Percentiles rank a stretch among this genome's conserved stretches.
Conservation (phyloP, 2,888 invertebrate species). For the Alcis repandata region DNA sequence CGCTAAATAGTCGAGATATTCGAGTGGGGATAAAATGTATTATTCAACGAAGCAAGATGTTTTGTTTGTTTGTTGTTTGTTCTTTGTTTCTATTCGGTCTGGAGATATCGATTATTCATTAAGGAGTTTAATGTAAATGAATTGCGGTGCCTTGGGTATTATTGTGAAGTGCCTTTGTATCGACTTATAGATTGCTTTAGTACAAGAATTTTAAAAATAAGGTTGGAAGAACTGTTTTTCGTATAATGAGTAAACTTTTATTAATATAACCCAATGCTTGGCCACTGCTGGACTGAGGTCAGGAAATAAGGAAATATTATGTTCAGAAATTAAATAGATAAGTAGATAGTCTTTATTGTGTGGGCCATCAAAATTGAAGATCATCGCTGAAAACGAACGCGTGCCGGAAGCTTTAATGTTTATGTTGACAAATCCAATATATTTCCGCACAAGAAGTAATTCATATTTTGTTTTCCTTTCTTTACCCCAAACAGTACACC, state of each 20-base stretch:
- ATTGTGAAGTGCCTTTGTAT: neutral
- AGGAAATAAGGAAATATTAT: too few species aligned
- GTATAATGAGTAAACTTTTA: too few species aligned
- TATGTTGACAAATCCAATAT: slow-evolving; percentile 1
- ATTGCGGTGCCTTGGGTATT: neutral
- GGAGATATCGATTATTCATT: slow-evolving; percentile 15
- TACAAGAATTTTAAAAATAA: too few species aligned
- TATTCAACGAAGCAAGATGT: slow-evolving; percentile 30
- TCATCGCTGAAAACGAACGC: too few species aligned
- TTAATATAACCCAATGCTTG: too few species aligned
- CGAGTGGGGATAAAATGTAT: slow-evolving; percentile 29
- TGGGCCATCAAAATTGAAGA: too few species aligned
- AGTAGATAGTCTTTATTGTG: too few species aligned
- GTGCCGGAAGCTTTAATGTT: too few species aligned
- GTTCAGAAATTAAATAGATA: too few species aligned
- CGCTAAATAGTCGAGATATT: slow-evolving; percentile 27
- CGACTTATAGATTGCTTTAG: too few species aligned
- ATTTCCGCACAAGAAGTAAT: neutral
- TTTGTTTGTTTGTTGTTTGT: slow-evolving; percentile 28
- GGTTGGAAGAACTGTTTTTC: too few species aligned
- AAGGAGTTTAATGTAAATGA: neutral
- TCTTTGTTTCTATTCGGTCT: slow-evolving; percentile 14
- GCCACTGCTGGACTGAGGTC: too few species aligned
- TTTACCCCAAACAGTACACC: neutral
- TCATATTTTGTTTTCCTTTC: neutral